Conservation (phyloP, 1,140 invertebrate species). For the Drosophila auraria region DNA sequence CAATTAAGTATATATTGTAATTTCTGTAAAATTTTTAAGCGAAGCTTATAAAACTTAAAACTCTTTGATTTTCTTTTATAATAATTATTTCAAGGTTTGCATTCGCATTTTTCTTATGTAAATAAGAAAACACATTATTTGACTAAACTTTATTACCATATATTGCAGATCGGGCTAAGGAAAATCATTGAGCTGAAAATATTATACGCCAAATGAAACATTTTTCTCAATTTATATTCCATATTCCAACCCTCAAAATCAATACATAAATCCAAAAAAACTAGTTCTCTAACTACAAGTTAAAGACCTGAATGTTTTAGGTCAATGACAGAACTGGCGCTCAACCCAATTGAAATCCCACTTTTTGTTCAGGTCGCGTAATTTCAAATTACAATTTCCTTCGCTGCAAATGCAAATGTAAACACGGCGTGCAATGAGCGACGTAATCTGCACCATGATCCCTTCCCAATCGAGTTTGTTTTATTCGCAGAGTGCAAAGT, state of each 20-base stretch:
- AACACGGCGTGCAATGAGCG: conserved; percentile 46
- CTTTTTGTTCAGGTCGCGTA: conserved; percentile 16
- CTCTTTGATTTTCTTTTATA: background rate
- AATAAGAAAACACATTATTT: no score
- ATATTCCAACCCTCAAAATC: background rate
- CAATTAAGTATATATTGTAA: background rate
- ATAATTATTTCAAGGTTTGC: no score
- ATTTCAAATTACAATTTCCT: conserved; percentile 60
- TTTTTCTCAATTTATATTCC: no score
- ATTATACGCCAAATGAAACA: no score
- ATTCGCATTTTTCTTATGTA: no score
- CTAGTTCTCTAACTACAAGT: background rate
- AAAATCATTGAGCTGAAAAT: no score
- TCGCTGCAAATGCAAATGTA: conserved; percentile 67
- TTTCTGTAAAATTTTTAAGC: background rate
- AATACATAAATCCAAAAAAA: background rate
- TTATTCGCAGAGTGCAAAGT: conserved; percentile 62
- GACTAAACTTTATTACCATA: no score
- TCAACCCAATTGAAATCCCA: background rate
- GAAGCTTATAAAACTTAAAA: background rate
- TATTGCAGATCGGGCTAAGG: no score
- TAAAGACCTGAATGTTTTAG: background rate
- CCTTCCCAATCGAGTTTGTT: conserved; percentile 38
- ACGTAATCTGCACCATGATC: conserved; percentile 62
- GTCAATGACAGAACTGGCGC: conserved; percentile 1